phyloP scores from a whole-genome alignment of 2,113 vertebrate species.

The Protomyctophum bolini region DNA sequence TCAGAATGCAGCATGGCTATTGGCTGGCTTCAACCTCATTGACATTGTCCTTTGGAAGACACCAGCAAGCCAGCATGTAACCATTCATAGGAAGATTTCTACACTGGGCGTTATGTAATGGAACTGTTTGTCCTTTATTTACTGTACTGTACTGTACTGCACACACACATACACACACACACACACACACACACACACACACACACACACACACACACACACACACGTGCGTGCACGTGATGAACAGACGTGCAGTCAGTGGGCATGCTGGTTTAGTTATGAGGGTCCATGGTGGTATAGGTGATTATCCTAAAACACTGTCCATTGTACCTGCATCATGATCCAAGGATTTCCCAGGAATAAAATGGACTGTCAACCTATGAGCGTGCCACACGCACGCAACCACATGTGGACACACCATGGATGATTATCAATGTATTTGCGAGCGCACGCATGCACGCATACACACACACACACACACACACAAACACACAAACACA shows the following conservation, averaged over 20 bases:
- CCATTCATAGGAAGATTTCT: conserved; percentile 32
- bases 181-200: conserved; percentile 6
- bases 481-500: neutral
- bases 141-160: neutral
- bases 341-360: conserved; percentile 23
- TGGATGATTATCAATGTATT: too few relatives aligned
- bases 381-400: neutral
- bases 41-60: conserved; percentile 48
- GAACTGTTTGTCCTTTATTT: neutral
- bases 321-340: conserved; percentile 21
- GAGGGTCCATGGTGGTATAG: conserved; percentile 3
- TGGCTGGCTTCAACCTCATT: conserved; percentile 33
- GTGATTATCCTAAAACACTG: conserved; percentile 30
- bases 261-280: conserved; percentile 1
- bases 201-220: neutral
- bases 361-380: too few relatives aligned
- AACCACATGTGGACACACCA: neutral
- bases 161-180: neutral
- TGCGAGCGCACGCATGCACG: neutral
- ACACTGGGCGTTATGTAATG: neutral
- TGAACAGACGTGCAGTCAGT: neutral
- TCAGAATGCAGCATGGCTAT: conserved; percentile 21
- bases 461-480: neutral
- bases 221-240: neutral
- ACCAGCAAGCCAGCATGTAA: conserved; percentile 37